phyloP scores from a whole-genome alignment of 2,797 vertebrate genomes.

The Alfaro cultratus region DNA sequence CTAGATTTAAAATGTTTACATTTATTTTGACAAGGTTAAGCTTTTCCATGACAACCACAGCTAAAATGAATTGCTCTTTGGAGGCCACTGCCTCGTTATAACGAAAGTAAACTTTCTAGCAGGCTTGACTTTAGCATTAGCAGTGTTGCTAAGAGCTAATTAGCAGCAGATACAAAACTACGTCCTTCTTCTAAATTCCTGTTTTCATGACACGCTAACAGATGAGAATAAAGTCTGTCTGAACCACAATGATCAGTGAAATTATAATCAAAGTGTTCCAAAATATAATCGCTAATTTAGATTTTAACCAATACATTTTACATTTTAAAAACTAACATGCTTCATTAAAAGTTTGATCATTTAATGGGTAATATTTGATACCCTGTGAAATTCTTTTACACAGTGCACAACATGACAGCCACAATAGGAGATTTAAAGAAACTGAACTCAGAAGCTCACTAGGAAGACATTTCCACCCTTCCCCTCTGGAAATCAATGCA shows the following conservation, averaged over 20 bases:
- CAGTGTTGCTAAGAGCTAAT: not conserved
- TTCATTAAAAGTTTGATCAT: not conserved
- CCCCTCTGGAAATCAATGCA: conserved; percentile 76
- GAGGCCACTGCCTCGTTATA: not conserved
- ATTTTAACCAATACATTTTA: not conserved
- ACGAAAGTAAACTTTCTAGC: not conserved
- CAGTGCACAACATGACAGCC: conserved; percentile 19
- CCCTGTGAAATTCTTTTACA: not conserved
- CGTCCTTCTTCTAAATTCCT: not conserved
- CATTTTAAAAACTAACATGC: not conserved
- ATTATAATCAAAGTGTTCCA: not conserved
- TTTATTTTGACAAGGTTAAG: not conserved
- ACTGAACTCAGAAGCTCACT: conserved; percentile 69
- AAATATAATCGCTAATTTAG: not conserved
- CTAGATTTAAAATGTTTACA: not conserved
- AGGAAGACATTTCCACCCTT: conserved; percentile 52
- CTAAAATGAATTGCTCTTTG: not conserved
- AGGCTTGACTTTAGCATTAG: not conserved
- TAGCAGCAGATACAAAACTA: not conserved
- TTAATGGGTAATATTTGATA: not conserved
- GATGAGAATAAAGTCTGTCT: not conserved
- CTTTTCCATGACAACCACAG: not conserved
- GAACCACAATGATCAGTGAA: not conserved
- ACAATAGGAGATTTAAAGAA: conserved; percentile 67
- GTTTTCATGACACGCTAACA: not conserved